These are phyloP conservation scores for Trissolcus brochymenae DNA, from an alignment of 2,888 invertebrate species.

Conservation along the genomic window DNA sequence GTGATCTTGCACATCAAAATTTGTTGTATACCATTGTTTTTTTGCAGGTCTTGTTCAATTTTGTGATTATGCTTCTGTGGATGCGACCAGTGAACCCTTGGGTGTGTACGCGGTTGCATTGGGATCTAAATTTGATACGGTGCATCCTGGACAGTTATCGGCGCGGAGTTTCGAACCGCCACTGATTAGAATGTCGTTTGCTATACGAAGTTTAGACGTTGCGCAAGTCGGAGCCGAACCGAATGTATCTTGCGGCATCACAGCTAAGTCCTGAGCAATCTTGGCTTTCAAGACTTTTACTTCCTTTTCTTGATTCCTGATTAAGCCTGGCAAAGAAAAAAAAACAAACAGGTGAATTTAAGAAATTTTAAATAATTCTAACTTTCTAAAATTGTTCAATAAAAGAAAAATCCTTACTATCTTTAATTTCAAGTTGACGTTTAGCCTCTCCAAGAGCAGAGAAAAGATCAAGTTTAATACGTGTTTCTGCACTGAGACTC, in stretches of 20 bases:
- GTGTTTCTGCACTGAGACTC: conserved; percentile 96
- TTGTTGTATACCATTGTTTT: conserved; percentile 15
- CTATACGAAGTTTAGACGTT: conserved; percentile 81
- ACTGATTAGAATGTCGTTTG: conserved; percentile 71
- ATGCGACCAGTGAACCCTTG: conserved; percentile 81
- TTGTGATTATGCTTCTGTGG: conserved; percentile 78
- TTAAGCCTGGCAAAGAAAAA: conserved; percentile 80
- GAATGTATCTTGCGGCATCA: conserved; percentile 88
- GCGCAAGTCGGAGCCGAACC: conserved; percentile 79
- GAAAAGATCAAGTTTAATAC: conserved; percentile 98
- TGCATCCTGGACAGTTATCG: conserved; percentile 75
- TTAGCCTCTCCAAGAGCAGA: conserved; percentile 97
- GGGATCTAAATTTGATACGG: conserved; percentile 85
- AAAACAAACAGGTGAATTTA: neutral
- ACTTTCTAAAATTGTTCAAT: neutral
- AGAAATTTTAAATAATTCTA: neutral
- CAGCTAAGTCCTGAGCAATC: conserved; percentile 94
- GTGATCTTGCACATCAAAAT: neutral
- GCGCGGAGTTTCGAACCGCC: conserved; percentile 71
- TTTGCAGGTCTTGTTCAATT: conserved; percentile 14
- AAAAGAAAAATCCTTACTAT: conserved; percentile 80
- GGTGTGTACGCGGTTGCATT: conserved; percentile 95
- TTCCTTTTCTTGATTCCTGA: conserved; percentile 92
- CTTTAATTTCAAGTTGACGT: conserved; percentile 90
- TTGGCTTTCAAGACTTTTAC: conserved; percentile 92